A percentile compares a stretch with the other conserved stretches of the same genome.
phyloP scores from a whole-genome alignment of 1,140 invertebrate species.

The Caenorhabditis brenneri region DNA sequence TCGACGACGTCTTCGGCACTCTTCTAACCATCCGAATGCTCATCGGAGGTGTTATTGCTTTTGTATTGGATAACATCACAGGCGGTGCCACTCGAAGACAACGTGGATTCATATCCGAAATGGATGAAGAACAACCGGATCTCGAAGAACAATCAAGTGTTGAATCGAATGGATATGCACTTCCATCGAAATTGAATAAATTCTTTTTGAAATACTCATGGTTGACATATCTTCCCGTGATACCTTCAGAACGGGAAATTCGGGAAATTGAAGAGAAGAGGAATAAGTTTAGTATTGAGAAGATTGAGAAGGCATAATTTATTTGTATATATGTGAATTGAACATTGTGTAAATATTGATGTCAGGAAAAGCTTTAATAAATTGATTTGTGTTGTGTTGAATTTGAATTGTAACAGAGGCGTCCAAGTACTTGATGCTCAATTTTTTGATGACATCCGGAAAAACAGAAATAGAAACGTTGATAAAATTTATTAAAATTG shows the following conservation, averaged over 20 bases:
- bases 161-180: slow-evolving; percentile 18
- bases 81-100: slow-evolving; percentile 7
- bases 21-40: slow-evolving; percentile 49
- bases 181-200: neutral
- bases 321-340: slow-evolving; percentile 29
- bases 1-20: slow-evolving; percentile 44
- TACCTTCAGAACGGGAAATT: slow-evolving; percentile 31
- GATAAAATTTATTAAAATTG: no score
- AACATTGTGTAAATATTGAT: no score
- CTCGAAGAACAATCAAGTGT: neutral
- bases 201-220: slow-evolving; percentile 12
- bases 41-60: slow-evolving; percentile 46
- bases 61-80: slow-evolving; percentile 43
- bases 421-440: no score
- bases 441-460: no score
- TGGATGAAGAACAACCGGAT: neutral
- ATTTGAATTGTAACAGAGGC: no score
- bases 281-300: neutral
- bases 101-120: neutral
- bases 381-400: no score
- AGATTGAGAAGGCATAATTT: slow-evolving; percentile 19
- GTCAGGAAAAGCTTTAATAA: no score
- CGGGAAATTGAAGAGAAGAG: slow-evolving; percentile 15
- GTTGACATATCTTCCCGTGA: neutral
- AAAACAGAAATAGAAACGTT: no score